A percentile compares a stretch with the other conserved stretches of the same genome.
Evolutionary conservation across 2,888 invertebrate species (phyloP).

Genomic region (Microctonus hyperodae): DNA sequence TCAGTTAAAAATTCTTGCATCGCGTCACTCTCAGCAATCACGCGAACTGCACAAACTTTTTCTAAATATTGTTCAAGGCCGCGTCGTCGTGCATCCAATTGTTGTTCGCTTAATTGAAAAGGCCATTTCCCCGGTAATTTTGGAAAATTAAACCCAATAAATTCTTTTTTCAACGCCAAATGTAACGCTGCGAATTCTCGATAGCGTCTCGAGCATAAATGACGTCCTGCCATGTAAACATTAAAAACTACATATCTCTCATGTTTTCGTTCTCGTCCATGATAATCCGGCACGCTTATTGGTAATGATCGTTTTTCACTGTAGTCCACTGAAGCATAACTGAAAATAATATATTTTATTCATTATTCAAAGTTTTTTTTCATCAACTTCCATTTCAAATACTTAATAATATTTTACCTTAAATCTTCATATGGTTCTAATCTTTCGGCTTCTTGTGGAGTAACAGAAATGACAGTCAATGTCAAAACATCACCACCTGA

Average conservation of each 20-base stretch:
- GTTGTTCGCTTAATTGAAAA: constrained; percentile 95
- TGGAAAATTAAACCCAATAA: constrained; percentile 94
- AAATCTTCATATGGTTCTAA: constrained; percentile 62
- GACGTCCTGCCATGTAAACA: constrained; percentile 98
- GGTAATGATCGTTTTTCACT: constrained; percentile 92
- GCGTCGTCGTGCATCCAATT: constrained; percentile 91
- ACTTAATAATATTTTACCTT: constrained; percentile 45
- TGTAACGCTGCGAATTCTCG: constrained; percentile 94
- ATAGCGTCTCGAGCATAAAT: constrained; percentile 95
- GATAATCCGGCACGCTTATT: constrained; percentile 94
- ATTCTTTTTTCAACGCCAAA: constrained; percentile 89
- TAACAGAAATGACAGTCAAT: constrained; percentile 95
- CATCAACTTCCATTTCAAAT: not conserved
- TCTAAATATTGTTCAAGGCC: constrained; percentile 98
- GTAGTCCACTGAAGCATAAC: constrained; percentile 87
- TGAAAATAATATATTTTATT: constrained; percentile 46
- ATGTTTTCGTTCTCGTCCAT: constrained; percentile 84
- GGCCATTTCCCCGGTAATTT: constrained; percentile 99
- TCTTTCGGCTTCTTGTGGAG: constrained; percentile 77
- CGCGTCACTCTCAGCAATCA: constrained; percentile 96
- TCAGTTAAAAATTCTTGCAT: constrained; percentile 98
- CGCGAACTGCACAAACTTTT: constrained; percentile 96
- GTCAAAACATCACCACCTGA: constrained; percentile 97
- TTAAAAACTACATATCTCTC: constrained; percentile 95
- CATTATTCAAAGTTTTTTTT: not conserved